These are phyloP conservation scores for Sarcoramphus papa DNA, from an alignment of 2,797 vertebrate species.

Conservation along the genomic window DNA sequence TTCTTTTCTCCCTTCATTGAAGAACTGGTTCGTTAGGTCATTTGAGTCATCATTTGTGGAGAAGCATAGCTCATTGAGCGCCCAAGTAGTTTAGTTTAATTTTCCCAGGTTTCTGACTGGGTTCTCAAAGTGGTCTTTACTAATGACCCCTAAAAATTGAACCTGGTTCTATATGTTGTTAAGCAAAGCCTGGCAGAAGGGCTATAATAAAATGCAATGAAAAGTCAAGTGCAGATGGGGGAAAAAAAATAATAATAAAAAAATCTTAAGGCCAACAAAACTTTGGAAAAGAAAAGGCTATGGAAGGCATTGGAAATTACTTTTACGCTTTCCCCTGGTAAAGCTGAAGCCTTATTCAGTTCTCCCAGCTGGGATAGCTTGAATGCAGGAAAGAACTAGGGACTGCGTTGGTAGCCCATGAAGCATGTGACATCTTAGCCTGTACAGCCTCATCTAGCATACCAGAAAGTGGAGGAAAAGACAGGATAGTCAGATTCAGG, in stretches of 20 bases:
- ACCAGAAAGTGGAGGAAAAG: not conserved
- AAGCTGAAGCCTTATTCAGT: not conserved
- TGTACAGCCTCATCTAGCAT: not conserved
- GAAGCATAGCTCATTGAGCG: conserved; percentile 6
- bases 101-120: conserved; percentile 7
- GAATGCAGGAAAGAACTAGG: not conserved
- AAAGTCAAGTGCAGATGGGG: not conserved
- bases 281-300: not conserved
- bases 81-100: conserved; percentile 31
- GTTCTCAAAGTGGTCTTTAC: conserved; percentile 15
- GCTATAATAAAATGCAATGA: not conserved
- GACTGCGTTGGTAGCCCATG: not conserved
- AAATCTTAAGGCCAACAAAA: not conserved
- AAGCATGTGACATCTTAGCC: not conserved
- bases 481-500: not conserved
- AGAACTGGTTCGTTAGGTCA: conserved; percentile 6
- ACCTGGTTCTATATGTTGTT: not conserved
- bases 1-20: not conserved
- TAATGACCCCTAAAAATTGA: conserved; percentile 11
- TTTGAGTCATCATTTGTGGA: not conserved
- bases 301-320: not conserved
- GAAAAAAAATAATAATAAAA: not conserved
- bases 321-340: not conserved
- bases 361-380: not conserved
- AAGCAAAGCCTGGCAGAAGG: not conserved